Evolutionary conservation across 2,113 vertebrate genomes (phyloP).

Genomic region (Amia ocellicauda): DNA sequence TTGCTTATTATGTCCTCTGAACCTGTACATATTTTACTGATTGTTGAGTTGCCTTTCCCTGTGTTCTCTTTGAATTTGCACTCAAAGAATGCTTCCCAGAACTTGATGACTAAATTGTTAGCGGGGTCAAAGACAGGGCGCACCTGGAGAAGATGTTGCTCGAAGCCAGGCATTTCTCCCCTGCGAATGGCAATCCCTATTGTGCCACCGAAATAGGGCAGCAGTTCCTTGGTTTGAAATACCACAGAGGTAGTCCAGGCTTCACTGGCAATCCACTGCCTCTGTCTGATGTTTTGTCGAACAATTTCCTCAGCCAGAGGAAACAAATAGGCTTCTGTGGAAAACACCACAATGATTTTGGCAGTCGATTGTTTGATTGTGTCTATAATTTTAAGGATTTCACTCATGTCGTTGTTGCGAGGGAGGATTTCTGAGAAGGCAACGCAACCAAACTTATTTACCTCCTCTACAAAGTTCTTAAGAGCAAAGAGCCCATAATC

Average conservation of each 20-base stretch:
- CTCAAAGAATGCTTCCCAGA: slow-evolving; percentile 18
- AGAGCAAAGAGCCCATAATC: slow-evolving; percentile 3
- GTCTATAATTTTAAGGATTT: not conserved
- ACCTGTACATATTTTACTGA: not conserved
- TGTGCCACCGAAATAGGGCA: not conserved
- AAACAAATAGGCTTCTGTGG: too few relatives aligned
- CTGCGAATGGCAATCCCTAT: slow-evolving; percentile 9
- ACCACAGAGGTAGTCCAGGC: slow-evolving; percentile 6
- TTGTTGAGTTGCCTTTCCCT: not conserved
- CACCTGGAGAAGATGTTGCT: not conserved
- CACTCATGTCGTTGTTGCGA: not conserved
- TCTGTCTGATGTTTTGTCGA: slow-evolving; percentile 16
- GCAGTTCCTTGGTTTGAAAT: not conserved
- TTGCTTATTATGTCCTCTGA: not conserved
- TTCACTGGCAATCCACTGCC: slow-evolving; percentile 21
- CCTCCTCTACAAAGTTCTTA: not conserved
- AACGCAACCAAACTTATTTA: slow-evolving; percentile 1
- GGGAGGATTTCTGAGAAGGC: slow-evolving; percentile 13
- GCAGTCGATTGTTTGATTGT: not conserved
- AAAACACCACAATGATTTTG: not conserved
- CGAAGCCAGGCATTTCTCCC: not conserved
- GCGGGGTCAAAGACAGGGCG: not conserved
- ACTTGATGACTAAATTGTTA: slow-evolving; percentile 9
- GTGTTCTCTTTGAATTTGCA: not conserved
- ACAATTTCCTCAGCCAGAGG: too few relatives aligned